Evolutionary conservation across 1,140 invertebrate species (phyloP), one percentile per base, ranked within the genome.

Genomic region (Telenomus remus): DNA sequence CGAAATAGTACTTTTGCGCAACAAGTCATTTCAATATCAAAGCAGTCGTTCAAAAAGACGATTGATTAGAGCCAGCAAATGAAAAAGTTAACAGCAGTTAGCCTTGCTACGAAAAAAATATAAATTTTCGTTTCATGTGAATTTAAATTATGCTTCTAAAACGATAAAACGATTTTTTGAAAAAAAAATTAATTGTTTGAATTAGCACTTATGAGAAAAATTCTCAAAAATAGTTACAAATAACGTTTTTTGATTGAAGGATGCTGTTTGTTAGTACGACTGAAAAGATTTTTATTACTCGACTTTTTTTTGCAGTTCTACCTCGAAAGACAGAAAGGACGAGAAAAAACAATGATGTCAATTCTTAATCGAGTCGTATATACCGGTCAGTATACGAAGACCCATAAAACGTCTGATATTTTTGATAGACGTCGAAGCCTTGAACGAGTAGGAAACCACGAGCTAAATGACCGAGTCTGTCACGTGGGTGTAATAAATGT

Each of bases 401-500:
- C 59, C 65, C 72, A 65, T 76, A 76, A 76, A 76, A 76, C 44
- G 65, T 76, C 64, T 65, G 65, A 69, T 70, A 70, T 70, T 76
- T 76, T 76, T 76, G 72, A 76, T 70, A 70, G 65, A 64, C 73
- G 73, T 69, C 65, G 60, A 70, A 76, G 55, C 60, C 73, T 76
- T 61, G 65, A 76, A 69, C 65, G 73, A 70, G 73, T 69, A 65
- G 73, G 73, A 76, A 76, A 76, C 49, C 73, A 70, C 65, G 65
- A 76, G 55, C 73, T 70, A 70, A 60, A 76, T 66, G 73, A 66
- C 55, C 56, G 48, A 63, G 66, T 71, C 75, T 68, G 68, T 77
- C 63, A 77, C 63, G 68, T 68, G 68, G 75, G 75, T 68, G 68
- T 77, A 77, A 77, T 72, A 77, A 77, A 77, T 77, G 75, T 68